A percentile compares a stretch with the other conserved stretches of the same genome.
These are phyloP conservation scores for Chloroceryle aenea DNA, from an alignment of 2,113 vertebrate genomes.

Conservation along the genomic window DNA sequence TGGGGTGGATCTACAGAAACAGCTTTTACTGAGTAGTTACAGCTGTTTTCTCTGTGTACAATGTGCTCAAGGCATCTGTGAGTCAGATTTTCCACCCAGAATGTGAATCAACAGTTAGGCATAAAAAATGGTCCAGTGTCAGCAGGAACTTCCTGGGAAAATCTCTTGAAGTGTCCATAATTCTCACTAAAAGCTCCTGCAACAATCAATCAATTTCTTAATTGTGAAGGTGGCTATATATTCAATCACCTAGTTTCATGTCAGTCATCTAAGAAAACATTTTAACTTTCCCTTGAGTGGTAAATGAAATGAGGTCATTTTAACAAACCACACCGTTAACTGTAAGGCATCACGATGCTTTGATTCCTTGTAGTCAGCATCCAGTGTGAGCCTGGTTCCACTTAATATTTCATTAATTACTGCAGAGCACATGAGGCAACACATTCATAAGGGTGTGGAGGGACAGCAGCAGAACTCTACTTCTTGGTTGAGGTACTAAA, in stretches of 20 bases:
- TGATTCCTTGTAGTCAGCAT: neutral
- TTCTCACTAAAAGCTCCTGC: neutral
- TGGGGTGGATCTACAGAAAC: neutral
- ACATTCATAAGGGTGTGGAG: neutral
- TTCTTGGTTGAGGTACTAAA: neutral
- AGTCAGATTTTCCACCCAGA: neutral
- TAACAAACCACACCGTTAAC: neutral
- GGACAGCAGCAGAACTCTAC: neutral
- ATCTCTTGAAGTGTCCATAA: neutral
- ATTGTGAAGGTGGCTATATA: neutral
- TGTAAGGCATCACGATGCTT: neutral
- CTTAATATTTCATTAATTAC: neutral
- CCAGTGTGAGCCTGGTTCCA: neutral
- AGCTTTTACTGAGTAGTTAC: neutral
- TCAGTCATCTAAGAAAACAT: neutral
- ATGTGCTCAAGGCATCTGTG: neutral
- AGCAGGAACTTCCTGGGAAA: neutral
- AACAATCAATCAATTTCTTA: neutral
- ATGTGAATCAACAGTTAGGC: neutral
- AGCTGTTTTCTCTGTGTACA: neutral
- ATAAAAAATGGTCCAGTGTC: neutral
- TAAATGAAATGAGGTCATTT: neutral
- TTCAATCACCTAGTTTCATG: neutral
- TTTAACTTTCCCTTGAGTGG: neutral
- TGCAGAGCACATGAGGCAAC: neutral